Conservation (phyloP, 2,113 vertebrate genomes). For the Sialia sialis region DNA sequence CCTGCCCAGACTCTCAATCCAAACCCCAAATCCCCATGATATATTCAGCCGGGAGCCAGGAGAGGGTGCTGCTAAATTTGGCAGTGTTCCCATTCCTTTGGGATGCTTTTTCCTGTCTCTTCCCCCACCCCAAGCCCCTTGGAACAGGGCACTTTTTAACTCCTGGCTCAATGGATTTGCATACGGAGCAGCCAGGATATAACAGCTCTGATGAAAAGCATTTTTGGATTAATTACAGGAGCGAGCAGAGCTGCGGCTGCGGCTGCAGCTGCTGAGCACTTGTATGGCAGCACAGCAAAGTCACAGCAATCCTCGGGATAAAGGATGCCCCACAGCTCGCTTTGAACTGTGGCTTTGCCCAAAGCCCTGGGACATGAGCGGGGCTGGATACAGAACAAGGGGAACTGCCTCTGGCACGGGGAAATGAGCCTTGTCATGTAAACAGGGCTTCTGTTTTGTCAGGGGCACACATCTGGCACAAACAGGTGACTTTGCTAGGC, state of each 20-base stretch:
- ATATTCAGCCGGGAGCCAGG: not conserved
- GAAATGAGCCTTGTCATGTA: rapidly evolving
- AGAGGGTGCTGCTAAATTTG: slow-evolving; percentile 37
- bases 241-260: rapidly evolving
- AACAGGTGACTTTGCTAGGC: not conserved
- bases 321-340: not conserved
- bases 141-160: rapidly evolving
- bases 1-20: rapidly evolving
- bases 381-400: not conserved
- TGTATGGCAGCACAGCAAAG: rapidly evolving
- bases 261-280: not conserved
- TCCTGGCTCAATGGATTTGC: not conserved
- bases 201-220: not conserved
- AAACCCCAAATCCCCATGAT: rapidly evolving
- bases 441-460: rapidly evolving
- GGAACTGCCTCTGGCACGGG: not conserved
- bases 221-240: not conserved
- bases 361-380: not conserved
- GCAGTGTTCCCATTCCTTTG: not conserved
- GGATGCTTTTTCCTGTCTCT: not conserved
- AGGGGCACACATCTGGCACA: not conserved
- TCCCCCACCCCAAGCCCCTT: rapidly evolving
- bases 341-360: not conserved
- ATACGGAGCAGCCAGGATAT: rapidly evolving
- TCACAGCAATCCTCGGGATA: rapidly evolving